These are phyloP conservation scores for Cinclus mexicanus DNA, from an alignment of 2,113 vertebrate genomes.

Conservation along the genomic window DNA sequence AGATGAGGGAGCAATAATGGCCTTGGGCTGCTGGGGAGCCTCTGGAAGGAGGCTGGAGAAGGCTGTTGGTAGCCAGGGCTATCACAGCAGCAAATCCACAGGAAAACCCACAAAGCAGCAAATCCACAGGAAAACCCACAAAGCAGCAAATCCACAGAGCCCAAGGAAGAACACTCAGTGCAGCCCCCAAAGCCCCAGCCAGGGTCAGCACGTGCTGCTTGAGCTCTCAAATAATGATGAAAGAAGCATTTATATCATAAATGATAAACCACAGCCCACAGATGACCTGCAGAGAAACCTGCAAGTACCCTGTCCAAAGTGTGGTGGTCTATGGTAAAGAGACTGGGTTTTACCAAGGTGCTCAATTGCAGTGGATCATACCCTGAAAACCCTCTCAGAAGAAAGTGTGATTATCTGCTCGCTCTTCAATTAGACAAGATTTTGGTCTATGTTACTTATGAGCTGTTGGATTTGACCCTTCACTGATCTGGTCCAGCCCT, in stretches of 20 bases:
- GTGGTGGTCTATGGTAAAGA: not conserved
- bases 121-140: not conserved
- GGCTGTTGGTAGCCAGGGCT: not conserved
- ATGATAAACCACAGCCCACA: not conserved
- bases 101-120: not conserved
- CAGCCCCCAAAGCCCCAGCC: not conserved
- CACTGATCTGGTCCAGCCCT: not conserved
- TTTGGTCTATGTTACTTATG: not conserved
- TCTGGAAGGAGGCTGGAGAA: not conserved
- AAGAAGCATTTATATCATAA: not conserved
- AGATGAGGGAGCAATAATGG: not conserved
- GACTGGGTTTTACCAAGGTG: not conserved
- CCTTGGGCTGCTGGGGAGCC: not conserved
- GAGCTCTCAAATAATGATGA: not conserved
- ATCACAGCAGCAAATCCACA: not conserved
- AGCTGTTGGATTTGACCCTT: not conserved
- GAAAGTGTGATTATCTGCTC: not conserved
- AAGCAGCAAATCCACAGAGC: not conserved
- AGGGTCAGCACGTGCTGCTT: not conserved
- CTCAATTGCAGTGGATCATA: not conserved
- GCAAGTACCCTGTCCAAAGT: not conserved
- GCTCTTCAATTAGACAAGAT: not conserved
- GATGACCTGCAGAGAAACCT: not conserved
- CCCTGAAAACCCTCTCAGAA: not conserved
- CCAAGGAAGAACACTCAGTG: not conserved